Percentiles rank a stretch among this genome's conserved stretches.
Conservation (phyloP, 2,888 invertebrate species). For the Phoronis australis region DNA sequence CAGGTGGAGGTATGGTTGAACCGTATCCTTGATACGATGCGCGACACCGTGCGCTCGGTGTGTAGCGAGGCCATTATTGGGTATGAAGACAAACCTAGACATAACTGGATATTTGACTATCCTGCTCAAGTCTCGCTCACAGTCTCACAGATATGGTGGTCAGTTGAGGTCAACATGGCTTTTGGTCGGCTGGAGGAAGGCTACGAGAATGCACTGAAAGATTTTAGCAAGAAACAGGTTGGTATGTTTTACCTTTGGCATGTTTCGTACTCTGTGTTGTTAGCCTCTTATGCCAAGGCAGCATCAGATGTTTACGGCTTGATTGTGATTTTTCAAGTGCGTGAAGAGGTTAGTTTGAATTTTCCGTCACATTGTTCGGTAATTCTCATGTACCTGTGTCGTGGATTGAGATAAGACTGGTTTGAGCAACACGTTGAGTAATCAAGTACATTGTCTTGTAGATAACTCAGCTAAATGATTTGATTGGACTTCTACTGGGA, state of each 20-base stretch:
- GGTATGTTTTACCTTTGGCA: too few species aligned
- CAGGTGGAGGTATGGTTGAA: slow-evolving; percentile 20
- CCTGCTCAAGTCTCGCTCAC: slow-evolving; percentile 63
- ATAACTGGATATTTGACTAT: slow-evolving; percentile 26
- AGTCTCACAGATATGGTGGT: slow-evolving; percentile 94
- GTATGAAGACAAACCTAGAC: slow-evolving; percentile 19
- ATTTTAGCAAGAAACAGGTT: slow-evolving; percentile 65
- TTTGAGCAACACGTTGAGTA: too few species aligned
- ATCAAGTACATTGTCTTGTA: slow-evolving; percentile 67
- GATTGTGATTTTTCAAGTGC: too few species aligned
- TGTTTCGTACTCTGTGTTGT: too few species aligned
- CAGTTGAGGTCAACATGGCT: slow-evolving; percentile 81
- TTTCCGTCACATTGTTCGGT: too few species aligned
- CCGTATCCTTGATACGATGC: slow-evolving; percentile 14
- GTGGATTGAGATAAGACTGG: too few species aligned
- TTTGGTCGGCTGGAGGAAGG: slow-evolving; percentile 84
- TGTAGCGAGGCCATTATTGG: slow-evolving; percentile 15
- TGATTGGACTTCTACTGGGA: slow-evolving; percentile 82
- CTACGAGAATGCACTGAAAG: slow-evolving; percentile 88
- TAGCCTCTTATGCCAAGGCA: too few species aligned
- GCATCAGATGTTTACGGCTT: too few species aligned
- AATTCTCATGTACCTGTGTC: too few species aligned
- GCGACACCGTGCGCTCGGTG: slow-evolving; percentile 12
- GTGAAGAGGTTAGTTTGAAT: too few species aligned
- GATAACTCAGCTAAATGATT: slow-evolving; percentile 80